Conservation (phyloP, 2,797 vertebrate genomes). For the Chloroceryle amazona region DNA sequence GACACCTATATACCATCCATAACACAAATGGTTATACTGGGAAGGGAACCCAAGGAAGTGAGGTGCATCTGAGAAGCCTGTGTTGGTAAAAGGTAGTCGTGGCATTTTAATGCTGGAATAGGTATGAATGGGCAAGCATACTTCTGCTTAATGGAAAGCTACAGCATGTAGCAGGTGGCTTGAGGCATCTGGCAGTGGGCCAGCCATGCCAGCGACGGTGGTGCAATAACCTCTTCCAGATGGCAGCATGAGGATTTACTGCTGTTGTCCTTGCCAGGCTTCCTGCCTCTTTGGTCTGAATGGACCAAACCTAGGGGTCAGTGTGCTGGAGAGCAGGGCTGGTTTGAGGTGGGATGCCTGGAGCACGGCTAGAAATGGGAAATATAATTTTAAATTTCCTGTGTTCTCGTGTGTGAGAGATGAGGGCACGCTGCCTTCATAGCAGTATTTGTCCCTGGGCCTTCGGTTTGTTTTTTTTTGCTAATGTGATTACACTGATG, state of each 20-base stretch:
- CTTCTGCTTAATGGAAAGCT: not conserved
- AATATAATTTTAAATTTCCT: not conserved
- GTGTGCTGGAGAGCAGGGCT: not conserved
- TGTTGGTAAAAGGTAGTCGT: not conserved
- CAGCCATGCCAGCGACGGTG: rapidly evolving
- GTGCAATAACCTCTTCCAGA: not conserved
- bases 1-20: rapidly evolving
- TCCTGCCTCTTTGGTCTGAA: not conserved
- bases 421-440: not conserved
- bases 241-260: rapidly evolving
- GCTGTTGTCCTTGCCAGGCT: rapidly evolving
- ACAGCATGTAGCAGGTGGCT: not conserved
- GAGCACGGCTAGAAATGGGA: not conserved
- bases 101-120: not conserved
- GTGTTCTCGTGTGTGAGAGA: rapidly evolving
- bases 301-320: not conserved
- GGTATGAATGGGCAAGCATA: not conserved
- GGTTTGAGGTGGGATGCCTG: not conserved
- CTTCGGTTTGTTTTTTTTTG: not conserved
- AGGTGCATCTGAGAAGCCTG: not conserved
- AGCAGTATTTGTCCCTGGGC: not conserved
- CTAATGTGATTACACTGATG: not conserved
- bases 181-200: not conserved
- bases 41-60: not conserved
- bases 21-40: rapidly evolving